phyloP scores from a whole-genome alignment of 2,797 vertebrate genomes.

The Catamblyrhynchus diadema region DNA sequence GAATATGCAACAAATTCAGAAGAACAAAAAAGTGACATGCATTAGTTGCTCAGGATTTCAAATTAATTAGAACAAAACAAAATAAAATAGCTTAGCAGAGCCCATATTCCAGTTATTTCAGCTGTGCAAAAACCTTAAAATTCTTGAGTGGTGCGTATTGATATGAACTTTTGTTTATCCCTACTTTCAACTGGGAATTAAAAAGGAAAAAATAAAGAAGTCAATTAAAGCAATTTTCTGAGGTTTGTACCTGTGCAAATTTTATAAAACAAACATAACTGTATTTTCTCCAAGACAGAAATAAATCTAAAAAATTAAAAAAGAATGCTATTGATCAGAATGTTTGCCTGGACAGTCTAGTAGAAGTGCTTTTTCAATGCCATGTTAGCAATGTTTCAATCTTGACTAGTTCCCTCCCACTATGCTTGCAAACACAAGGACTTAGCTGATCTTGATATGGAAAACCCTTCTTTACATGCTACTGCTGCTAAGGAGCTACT shows the following conservation, averaged over 20 bases:
- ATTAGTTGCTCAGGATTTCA: neutral
- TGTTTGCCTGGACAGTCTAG: neutral
- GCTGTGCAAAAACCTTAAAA: neutral
- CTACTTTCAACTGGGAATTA: neutral
- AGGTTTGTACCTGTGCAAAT: neutral
- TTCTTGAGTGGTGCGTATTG: neutral
- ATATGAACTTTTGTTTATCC: neutral
- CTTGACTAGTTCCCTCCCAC: neutral
- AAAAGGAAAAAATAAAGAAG: neutral
- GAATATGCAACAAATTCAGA: neutral
- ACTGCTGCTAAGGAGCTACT: neutral
- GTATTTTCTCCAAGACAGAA: neutral
- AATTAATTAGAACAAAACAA: neutral
- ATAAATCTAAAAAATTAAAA: neutral
- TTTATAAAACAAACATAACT: neutral
- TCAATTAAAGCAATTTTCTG: neutral
- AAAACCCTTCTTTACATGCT: neutral
- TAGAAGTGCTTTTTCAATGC: neutral
- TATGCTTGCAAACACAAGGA: neutral
- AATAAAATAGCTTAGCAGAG: neutral
- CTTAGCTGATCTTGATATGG: neutral
- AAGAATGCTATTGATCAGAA: rapidly evolving
- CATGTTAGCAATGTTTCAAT: neutral
- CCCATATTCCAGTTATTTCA: neutral
- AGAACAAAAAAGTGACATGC: neutral